These are phyloP conservation scores for Chelonoidis abingdonii DNA, from an alignment of 2,113 vertebrate species.

Conservation along the genomic window DNA sequence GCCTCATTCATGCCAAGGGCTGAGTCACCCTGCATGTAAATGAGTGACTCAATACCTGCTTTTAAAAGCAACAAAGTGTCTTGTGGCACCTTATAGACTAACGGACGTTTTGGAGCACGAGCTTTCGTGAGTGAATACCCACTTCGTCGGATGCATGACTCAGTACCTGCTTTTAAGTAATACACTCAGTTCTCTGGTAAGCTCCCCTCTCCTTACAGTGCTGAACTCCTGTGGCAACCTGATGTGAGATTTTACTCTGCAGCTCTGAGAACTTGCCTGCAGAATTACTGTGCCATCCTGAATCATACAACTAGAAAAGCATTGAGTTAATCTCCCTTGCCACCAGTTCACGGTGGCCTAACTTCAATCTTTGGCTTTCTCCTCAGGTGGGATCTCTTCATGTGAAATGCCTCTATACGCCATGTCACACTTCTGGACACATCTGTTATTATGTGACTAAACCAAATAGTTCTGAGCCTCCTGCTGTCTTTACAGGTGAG, in stretches of 20 bases:
- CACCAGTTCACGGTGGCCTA: conserved; percentile 4
- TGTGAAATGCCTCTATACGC: conserved; percentile 94
- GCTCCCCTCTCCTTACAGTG: neutral
- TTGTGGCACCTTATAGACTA: too few relatives aligned
- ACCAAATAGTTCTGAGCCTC: conserved; percentile 87
- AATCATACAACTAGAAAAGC: neutral
- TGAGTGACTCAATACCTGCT: neutral
- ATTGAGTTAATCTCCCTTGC: neutral
- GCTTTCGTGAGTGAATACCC: too few relatives aligned
- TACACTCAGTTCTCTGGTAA: conserved; percentile 13
- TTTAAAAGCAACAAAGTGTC: neutral
- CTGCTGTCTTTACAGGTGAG: conserved; percentile 96
- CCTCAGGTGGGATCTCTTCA: conserved; percentile 91
- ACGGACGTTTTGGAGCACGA: too few relatives aligned
- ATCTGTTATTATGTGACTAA: conserved; percentile 97
- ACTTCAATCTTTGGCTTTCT: conserved; percentile 43
- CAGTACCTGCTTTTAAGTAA: conserved; percentile 15
- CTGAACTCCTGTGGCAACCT: conserved; percentile 14
- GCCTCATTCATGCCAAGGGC: neutral
- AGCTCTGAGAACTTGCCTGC: neutral
- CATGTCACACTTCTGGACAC: conserved; percentile 97
- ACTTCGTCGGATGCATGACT: too few relatives aligned
- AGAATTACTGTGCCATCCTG: rapidly evolving
- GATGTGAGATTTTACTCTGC: neutral
- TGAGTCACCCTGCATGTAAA: conserved; percentile 9